Evolutionary conservation across 2,797 vertebrate genomes (phyloP).

Genomic region (Sebastes taczanowskii): DNA sequence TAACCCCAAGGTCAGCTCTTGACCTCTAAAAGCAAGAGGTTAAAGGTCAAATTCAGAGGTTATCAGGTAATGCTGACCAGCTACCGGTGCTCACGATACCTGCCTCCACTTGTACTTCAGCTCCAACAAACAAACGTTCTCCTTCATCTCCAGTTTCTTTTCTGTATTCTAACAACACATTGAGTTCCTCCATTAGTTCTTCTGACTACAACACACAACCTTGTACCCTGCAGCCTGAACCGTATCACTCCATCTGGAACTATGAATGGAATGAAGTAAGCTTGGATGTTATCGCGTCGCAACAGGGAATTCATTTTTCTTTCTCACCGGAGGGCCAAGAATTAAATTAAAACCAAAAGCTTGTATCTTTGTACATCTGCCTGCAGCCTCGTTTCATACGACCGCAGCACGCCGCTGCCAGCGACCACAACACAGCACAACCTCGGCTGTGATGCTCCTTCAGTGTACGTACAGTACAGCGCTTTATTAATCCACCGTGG

Average conservation of each 20-base stretch:
- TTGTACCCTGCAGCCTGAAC: neutral
- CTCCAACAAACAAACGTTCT: neutral
- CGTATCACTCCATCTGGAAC: slow-evolving; percentile 36
- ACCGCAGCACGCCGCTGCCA: slow-evolving; percentile 1
- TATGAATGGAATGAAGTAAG: slow-evolving; percentile 42
- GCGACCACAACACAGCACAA: neutral
- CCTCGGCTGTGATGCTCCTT: slow-evolving; percentile 7
- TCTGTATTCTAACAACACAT: accelerated
- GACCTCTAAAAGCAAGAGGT: slow-evolving; percentile 45
- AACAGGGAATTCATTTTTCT: slow-evolving; percentile 40
- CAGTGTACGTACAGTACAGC: neutral
- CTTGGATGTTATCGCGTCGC: slow-evolving; percentile 46
- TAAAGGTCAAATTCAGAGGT: slow-evolving; percentile 51
- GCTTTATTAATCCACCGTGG: no score
- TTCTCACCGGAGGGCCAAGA: slow-evolving; percentile 28
- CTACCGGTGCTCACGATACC: slow-evolving; percentile 1
- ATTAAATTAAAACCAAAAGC: slow-evolving; percentile 61
- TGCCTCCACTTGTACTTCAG: neutral
- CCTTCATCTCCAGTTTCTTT: neutral
- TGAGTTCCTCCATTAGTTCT: no score
- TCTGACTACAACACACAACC: neutral
- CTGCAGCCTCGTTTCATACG: slow-evolving; percentile 17
- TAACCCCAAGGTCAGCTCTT: slow-evolving; percentile 29
- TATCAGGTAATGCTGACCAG: slow-evolving; percentile 24
- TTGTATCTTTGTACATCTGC: slow-evolving; percentile 46